Conservation (phyloP, 2,113 vertebrate species). For the Scophthalmus maximus region DNA sequence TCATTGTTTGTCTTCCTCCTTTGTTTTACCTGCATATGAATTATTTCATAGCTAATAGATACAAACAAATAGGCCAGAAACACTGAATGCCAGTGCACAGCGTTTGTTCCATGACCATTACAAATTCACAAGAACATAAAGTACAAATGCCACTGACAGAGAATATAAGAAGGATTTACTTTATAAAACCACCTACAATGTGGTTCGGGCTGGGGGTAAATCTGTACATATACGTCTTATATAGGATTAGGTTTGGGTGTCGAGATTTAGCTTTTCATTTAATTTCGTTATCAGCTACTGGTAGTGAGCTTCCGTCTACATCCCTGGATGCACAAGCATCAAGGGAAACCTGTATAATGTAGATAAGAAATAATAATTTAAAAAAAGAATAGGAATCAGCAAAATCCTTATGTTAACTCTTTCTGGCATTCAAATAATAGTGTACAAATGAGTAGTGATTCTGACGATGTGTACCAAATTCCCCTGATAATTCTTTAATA, state of each 20-base stretch:
- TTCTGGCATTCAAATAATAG: not conserved
- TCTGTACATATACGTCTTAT: not conserved
- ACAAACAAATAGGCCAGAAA: not conserved
- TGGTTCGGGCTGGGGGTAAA: not conserved
- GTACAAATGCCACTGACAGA: not conserved
- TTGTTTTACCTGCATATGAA: not conserved
- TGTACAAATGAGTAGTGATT: not conserved
- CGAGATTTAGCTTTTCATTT: not conserved
- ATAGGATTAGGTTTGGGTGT: not conserved
- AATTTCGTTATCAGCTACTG: not conserved
- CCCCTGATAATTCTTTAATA: no score
- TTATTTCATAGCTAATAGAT: constrained; percentile 3
- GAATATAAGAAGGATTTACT: not conserved
- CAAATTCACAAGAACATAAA: not conserved
- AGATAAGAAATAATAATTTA: not conserved
- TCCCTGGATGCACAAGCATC: not conserved
- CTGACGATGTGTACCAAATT: not conserved
- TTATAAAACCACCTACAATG: not conserved
- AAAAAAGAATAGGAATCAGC: not conserved
- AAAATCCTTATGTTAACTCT: not conserved
- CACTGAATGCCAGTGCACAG: not conserved
- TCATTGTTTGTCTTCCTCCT: not conserved
- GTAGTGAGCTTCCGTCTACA: not conserved
- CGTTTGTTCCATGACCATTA: not conserved
- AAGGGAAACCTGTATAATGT: not conserved